Percentiles rank a stretch among this genome's conserved stretches.
Evolutionary conservation across 2,797 vertebrate species (phyloP).

Genomic region (Nothura maculosa): DNA sequence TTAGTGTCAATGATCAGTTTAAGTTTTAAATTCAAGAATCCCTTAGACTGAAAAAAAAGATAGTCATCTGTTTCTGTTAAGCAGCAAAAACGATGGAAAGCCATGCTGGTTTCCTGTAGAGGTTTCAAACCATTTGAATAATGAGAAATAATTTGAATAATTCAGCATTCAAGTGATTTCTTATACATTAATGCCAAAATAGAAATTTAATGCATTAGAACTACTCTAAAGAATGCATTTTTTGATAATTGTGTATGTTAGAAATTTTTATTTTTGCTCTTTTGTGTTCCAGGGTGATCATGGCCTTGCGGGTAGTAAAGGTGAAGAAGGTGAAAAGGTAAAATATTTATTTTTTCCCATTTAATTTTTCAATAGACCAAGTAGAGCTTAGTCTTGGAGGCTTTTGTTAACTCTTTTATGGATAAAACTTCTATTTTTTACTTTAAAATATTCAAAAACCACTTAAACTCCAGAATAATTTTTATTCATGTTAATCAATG

Average conservation of each 20-base stretch:
- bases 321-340: constrained; percentile 82
- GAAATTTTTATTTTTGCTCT: constrained; percentile 6
- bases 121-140: background rate
- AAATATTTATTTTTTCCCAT: background rate
- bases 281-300: constrained; percentile 76
- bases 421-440: background rate
- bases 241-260: background rate
- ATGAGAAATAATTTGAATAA: background rate
- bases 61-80: background rate
- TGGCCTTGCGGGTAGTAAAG: constrained; percentile 79
- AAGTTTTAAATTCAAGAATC: background rate
- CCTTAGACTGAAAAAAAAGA: background rate
- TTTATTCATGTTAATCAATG: background rate
- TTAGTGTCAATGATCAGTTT: background rate
- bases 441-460: background rate
- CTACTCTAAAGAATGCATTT: background rate
- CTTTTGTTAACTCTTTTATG: background rate
- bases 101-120: background rate
- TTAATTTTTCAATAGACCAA: background rate
- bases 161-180: background rate
- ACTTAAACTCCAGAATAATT: background rate
- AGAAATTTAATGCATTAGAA: background rate
- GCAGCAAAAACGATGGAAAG: background rate
- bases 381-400: background rate
- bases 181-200: background rate